Base-by-base conservation (phyloP, 2,797 vertebrate species). In the Sebastes hubbsi region DNA sequence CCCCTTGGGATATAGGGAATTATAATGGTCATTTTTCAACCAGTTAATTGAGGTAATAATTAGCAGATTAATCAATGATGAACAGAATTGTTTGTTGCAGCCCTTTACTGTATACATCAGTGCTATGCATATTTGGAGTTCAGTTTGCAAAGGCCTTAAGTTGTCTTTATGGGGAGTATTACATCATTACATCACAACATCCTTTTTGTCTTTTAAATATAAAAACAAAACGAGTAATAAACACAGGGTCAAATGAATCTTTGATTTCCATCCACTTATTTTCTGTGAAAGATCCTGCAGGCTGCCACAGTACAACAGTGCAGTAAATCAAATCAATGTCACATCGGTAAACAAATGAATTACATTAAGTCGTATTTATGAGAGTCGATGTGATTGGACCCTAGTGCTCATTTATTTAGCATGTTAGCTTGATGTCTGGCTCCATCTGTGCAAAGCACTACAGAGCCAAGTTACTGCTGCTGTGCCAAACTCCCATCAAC, bases 351-450 rank as follows among this genome's bases (percentile, higher is more conserved):
- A 69, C 27, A 59, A 49, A 65, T 59, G 18, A 81, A 64, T 75
- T 24, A 72, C 22, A 73, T 38, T 5, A 63, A 67, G 42, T 6
- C 8, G 32, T 38, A 61, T 78, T 81, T 60, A 81, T 76, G 54
- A 68, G 69, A 14, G 42, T 55, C 10, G 63, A 42, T 71, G 77
- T 52, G 77, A 69, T 38, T 59, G 38, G 42, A 58, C 32, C 60
- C 42, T 29, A 34, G 32, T 36, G 60, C n/a, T 62, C 60, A 62
- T 30, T 62, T 36, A 36, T 62, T 34, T 36, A 62, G 60, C 60
- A 36, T 22, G 60, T 62, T 62, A 36, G 60, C 60, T 36, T 36
- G 30, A 22, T 36, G 5, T 34, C 34, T 14, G 20, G 60, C 60
- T 62, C 60, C 32, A 62, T 62, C 30, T 62, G 60, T 62, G 30